Base-by-base conservation (phyloP, 92 coral and sea anemone species). In the Palythoa heliodiscus region DNA sequence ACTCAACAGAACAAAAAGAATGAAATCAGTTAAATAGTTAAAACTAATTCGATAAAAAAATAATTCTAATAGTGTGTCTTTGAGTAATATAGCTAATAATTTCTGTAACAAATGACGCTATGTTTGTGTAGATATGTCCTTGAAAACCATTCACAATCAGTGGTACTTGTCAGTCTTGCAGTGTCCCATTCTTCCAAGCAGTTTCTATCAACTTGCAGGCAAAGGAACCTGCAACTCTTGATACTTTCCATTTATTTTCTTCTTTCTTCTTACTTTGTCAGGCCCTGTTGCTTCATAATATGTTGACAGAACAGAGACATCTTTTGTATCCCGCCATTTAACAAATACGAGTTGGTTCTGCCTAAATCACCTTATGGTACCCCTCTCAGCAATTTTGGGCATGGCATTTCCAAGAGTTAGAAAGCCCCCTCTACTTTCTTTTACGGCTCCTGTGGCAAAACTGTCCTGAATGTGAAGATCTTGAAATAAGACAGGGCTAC, bases 391-490 rank as follows among this genome's bases (percentile, higher is more conserved):
- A 11, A 72, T 87, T 53, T 78, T 86, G 10, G 72, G 52, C 85
- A 77, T 76, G 12, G 4, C 76, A 24, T 86, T 77, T 52, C 25
- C 70, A 70, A 88, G 58, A 14, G 43, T 24, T 29, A 91, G 91
- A 71, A 92, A 86, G 50, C 90, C 92, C 47, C 53, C 78, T 70
- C 91, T 82, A 60, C 87, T 88, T 54, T 89, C 88, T 23, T 86
- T 74, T 1, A 89, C 91, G 25, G 95, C 89, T 68, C 95, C 92
- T 63, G 91, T 84, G 14, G 86, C 86, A 35, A 85, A 37, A 17
- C 83, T 71, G 37, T 78, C 87, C 52, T 50, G 47, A 53, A 68
- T 84, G 61, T 47, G 79, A 57, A 89, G 66, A 14, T 85, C 73
- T 1, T 15, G 22, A 67, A 84, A 88, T 60, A 88, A 67, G 52